Evolutionary conservation across 2,888 invertebrate genomes (phyloP).

Genomic region (Hirudinaria manillensis): DNA sequence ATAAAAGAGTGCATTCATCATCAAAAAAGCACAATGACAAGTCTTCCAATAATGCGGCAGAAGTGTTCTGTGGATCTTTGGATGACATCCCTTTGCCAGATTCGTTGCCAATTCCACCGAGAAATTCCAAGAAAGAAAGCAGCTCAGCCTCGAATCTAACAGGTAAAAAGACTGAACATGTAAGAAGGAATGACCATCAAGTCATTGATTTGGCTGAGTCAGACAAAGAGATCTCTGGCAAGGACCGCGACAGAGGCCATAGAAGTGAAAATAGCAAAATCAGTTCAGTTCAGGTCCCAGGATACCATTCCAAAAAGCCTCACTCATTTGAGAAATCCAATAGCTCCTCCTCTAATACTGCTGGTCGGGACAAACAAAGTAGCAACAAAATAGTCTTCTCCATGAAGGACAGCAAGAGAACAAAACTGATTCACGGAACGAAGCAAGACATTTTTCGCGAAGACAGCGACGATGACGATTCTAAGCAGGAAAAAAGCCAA

Average conservation of each 20-base stretch:
- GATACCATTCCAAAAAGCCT: background rate
- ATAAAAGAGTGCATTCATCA: background rate
- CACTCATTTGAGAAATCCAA: no score
- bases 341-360: background rate
- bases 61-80: background rate
- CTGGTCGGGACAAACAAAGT: background rate
- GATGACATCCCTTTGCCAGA: constrained; percentile 8
- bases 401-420: constrained; percentile 22
- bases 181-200: no score
- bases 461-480: constrained; percentile 18
- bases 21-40: no score
- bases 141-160: no score
- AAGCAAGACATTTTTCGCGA: constrained; percentile 26
- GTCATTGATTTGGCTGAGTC: constrained; percentile 4
- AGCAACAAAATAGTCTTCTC: constrained; percentile 22
- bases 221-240: background rate
- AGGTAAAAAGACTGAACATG: no score
- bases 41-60: background rate
- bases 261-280: background rate
- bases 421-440: background rate
- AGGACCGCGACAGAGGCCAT: background rate
- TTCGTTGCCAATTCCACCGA: background rate
- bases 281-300: background rate
- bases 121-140: background rate
- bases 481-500: no score